Evolutionary conservation across 2,113 vertebrate genomes (phyloP), one percentile per base, ranked within the genome.

Genomic region (Choloepus hoffmanni): DNA sequence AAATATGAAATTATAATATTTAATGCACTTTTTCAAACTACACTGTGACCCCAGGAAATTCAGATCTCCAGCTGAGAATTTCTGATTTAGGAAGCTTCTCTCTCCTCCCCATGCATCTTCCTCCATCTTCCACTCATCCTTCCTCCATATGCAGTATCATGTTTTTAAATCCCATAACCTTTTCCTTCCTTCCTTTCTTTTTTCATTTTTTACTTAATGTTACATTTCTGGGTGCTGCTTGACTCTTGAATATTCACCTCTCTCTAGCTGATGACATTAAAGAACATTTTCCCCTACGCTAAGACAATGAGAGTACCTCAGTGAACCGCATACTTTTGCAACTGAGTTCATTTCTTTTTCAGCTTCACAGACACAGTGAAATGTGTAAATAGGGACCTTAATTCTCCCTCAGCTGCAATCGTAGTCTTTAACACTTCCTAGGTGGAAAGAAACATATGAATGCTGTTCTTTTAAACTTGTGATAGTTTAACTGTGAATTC

Each of bases 371-470:
- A 84, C n/a, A 30, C 48, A 63, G 5, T 82, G 45, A 97, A 97
- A 90, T 87, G 62, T 96, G 93, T 97, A 96, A 97, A 95, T 67
- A 92, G 84, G 60, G 81, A 73, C 93, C 84, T 85, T 96, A 97
- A 94, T 97, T 97, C 67, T 97, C 87, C 84, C 79, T 98, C 48
- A 97, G 68, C 77, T 96, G 74, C 58, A 97, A 40, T 93, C 82
- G 72, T 45, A 88, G 23, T 96, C 33, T 96, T 97, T 91, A 95
- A 78, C 83, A 97, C 97, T 96, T 90, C 45, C 63, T 85, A 91
- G n/a, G 90, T 60, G 30, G 77, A 55, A 92, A 94, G 96, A 92
- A 92, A 95, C 10, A 78, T 28, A 77, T 0, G 62, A 93, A 83
- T 65, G 33, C 79, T 95, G 30, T 97, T 97, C 73, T 98, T 97